phyloP scores from a whole-genome alignment of 2,797 vertebrate genomes.

The Oreochromis mossambicus region DNA sequence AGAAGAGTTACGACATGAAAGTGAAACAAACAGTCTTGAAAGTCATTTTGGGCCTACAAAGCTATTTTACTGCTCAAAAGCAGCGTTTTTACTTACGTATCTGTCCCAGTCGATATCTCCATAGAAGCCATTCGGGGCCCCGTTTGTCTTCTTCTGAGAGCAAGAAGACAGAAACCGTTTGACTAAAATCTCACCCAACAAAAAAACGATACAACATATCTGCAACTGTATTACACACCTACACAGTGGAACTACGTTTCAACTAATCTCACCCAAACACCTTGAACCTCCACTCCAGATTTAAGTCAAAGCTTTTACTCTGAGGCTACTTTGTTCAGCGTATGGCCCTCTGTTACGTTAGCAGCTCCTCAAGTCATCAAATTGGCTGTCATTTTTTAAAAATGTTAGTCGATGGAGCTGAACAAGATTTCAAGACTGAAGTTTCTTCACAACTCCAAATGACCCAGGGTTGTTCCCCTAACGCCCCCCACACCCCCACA shows the following conservation, averaged over 20 bases:
- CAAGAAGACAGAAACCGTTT: slow-evolving; percentile 26
- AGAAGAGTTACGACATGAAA: background rate
- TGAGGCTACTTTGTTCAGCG: accelerated
- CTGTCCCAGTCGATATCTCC: slow-evolving; percentile 98
- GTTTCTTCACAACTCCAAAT: background rate
- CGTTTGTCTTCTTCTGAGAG: slow-evolving; percentile 91
- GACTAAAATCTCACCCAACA: background rate
- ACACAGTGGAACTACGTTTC: background rate
- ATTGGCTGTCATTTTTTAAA: background rate
- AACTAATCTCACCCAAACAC: background rate
- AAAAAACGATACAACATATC: background rate
- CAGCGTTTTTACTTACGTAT: slow-evolving; percentile 84
- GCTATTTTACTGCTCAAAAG: background rate
- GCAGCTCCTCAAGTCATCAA: background rate
- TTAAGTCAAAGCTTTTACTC: background rate
- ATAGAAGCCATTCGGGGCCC: slow-evolving; percentile 93
- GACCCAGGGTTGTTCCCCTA: background rate
- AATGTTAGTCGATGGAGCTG: background rate
- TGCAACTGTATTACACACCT: background rate
- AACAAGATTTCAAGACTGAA: background rate
- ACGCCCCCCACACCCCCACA: background rate
- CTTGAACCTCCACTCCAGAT: background rate
- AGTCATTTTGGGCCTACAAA: accelerated
- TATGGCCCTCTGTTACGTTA: background rate
- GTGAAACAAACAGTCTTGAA: background rate